Evolutionary conservation across 2,113 vertebrate species (phyloP), one percentile per base, ranked within the genome.

Genomic region (Anarhynchus alexandrinus): DNA sequence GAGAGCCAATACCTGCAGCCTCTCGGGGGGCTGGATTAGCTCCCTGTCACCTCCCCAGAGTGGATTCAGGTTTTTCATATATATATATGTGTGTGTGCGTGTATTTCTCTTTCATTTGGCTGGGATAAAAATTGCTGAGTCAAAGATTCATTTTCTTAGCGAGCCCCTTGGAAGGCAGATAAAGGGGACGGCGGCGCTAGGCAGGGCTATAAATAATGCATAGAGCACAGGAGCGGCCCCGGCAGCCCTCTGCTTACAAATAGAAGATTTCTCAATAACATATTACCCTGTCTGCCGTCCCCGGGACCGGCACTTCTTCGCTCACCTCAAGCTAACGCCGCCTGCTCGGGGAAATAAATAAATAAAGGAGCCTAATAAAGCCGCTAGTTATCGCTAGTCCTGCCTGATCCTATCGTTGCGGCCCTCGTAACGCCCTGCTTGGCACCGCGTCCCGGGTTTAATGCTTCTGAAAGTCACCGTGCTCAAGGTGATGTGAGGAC

Each of bases 201-300:
- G 93, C 72, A 82, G 95, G 95, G 59, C 88, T 61, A 88, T 97
- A 96, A 97, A 97, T 97, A 98, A 97, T 88, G 79, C 89, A 97
- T 42, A 38, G 91, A 88, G 89, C 78, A 62, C 82, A 30, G 94
- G 76, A 94, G 87, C 92, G 96, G 95, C 88, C 90, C 21, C 34
- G 91, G 90, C 79, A 78, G 66, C 80, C 88, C 88, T 96, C 91
- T 93, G 93, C 96, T 96, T 65, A 70, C 94, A 66, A 90, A 62
- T 29, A 47, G 82, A 76, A 87, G 82, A 66, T 88, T 86, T 92
- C 94, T 93, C 76, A 27, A 34, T 72, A 93, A 82, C 70, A 0
- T 22, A 81, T 86, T 52, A 34, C 90, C 83, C 78, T 78, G 47
- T 73, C 95, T 94, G 6, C 40, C 11, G 9, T 72, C 83, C 62